Evolutionary conservation across 2,797 vertebrate species (phyloP), one percentile per base, ranked within the genome.

Genomic region (Peromyscus melanophrys): DNA sequence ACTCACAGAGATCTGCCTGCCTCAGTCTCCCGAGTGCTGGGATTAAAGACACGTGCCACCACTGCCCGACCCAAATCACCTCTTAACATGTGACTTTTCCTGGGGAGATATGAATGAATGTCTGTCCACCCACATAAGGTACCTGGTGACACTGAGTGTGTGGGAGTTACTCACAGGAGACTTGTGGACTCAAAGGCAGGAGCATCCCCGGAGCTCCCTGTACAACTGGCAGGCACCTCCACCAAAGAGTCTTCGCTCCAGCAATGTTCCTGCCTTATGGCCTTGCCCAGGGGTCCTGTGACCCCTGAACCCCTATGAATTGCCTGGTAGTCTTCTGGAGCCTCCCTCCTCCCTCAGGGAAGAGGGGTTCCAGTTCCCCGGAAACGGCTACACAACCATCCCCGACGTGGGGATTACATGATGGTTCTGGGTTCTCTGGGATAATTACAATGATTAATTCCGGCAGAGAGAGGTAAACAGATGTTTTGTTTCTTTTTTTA

Each of bases 1-100:
- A 67, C 21, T 49, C 40, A 46, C 29, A 34, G 82, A 67, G 19
- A 67, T 67, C 43, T 6, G 23, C 43, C 21, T 49, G 43, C 43
- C 61, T 85, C 61, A 25, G 83, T 7, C 19, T 67, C 63, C 4
- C 0, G 4, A 85, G 61, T n/a, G 83, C 83, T 85, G 43, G 81
- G 19, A 49, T 67, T 67, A n/a, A 85, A 85, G 31, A 1, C 13
- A 1, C 49, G 83, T 0, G 11, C 43, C 31, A 19, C 57, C 37
- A 31, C 73, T 0, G 0, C 31, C 31, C 6, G 1, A 0, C 6
- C 78, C 27, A 61, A 49, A 29, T 37, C 23, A 29, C 21, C 40
- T 59, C 57, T 16, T 76, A 69, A 27, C 31, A 34, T 4, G 27
- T 76, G 71, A 5, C 11, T 46, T 25, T 76, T 77, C 21, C 73